phyloP scores from a whole-genome alignment of 2,888 invertebrate species.

The Drosophila neotestacea region DNA sequence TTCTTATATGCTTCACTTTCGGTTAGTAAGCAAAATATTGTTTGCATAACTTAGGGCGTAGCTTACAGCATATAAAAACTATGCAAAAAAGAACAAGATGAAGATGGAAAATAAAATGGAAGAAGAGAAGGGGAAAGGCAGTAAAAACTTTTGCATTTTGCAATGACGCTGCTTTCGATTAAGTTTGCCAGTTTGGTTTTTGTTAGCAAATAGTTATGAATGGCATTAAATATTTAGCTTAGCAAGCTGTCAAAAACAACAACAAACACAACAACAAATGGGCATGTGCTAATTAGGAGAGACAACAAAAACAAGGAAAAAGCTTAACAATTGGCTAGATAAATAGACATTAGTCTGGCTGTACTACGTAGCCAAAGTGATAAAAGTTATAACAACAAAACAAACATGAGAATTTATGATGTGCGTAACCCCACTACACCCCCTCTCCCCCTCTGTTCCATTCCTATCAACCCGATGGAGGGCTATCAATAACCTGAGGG shows the following conservation, averaged over 20 bases:
- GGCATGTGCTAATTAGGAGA: slow-evolving; percentile 56
- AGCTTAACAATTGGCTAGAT: slow-evolving; percentile 54
- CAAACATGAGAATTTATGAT: slow-evolving; percentile 72
- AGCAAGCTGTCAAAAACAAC: slow-evolving; percentile 43
- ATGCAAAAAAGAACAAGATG: slow-evolving; percentile 14
- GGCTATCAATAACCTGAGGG: slow-evolving; percentile 67
- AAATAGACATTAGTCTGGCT: slow-evolving; percentile 22
- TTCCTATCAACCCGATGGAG: slow-evolving; percentile 45
- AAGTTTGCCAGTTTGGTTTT: slow-evolving; percentile 48
- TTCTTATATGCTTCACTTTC: slow-evolving; percentile 30
- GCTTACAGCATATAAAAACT: slow-evolving; percentile 28
- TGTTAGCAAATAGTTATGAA: slow-evolving; percentile 48
- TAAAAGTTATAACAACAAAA: slow-evolving; percentile 67
- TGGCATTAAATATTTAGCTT: slow-evolving; percentile 65
- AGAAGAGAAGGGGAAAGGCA: slow-evolving; percentile 4
- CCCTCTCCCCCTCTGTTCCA: not conserved
- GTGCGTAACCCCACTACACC: slow-evolving; percentile 23
- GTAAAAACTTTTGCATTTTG: slow-evolving; percentile 35
- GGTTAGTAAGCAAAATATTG: slow-evolving; percentile 42
- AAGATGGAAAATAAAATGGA: slow-evolving; percentile 9
- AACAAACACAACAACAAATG: slow-evolving; percentile 8
- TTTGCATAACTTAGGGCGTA: slow-evolving; percentile 64
- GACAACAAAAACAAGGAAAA: slow-evolving; percentile 32
- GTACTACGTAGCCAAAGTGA: slow-evolving; percentile 43
- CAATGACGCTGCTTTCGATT: slow-evolving; percentile 47